These are phyloP conservation scores for Callopanchax toddi DNA, from an alignment of 2,113 vertebrate species.

Conservation along the genomic window DNA sequence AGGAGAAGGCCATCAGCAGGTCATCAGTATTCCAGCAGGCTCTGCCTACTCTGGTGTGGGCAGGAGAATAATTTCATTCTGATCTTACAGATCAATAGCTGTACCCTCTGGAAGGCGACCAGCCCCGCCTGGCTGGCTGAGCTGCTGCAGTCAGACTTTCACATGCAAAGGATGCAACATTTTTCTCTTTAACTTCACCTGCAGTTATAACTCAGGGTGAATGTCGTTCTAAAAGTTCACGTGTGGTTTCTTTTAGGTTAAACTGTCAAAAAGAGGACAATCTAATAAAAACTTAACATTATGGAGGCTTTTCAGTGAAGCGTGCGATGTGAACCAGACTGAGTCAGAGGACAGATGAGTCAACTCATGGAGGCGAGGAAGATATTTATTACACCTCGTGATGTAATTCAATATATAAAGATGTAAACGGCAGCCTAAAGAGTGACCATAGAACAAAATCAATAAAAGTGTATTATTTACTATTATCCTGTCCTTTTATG, in stretches of 20 bases:
- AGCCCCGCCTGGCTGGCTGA: conserved; percentile 45
- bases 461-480: not conserved
- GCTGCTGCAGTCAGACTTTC: conserved; percentile 25
- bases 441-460: not conserved
- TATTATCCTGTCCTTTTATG: not conserved
- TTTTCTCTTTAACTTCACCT: conserved; percentile 14
- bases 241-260: not conserved
- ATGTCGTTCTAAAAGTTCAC: not conserved
- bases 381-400: conserved; percentile 34
- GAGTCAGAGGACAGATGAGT: conserved; percentile 44
- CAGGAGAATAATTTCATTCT: conserved; percentile 73
- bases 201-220: conserved; percentile 3
- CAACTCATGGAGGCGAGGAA: conserved; percentile 30
- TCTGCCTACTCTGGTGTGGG: conserved; percentile 67
- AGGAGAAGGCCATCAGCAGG: conserved; percentile 64
- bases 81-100: conserved; percentile 71
- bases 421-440: conserved; percentile 6
- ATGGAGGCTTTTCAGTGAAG: not conserved
- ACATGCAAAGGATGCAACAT: conserved; percentile 2
- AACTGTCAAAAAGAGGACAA: not conserved
- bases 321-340: conserved; percentile 9
- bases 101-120: conserved; percentile 48
- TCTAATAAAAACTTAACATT: not conserved
- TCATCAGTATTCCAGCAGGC: conserved; percentile 72
- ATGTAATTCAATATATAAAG: conserved; percentile 25